Percentiles rank a stretch among this genome's conserved stretches.
Evolutionary conservation across 2,113 vertebrate genomes (phyloP).

Genomic region (Channa maculata): DNA sequence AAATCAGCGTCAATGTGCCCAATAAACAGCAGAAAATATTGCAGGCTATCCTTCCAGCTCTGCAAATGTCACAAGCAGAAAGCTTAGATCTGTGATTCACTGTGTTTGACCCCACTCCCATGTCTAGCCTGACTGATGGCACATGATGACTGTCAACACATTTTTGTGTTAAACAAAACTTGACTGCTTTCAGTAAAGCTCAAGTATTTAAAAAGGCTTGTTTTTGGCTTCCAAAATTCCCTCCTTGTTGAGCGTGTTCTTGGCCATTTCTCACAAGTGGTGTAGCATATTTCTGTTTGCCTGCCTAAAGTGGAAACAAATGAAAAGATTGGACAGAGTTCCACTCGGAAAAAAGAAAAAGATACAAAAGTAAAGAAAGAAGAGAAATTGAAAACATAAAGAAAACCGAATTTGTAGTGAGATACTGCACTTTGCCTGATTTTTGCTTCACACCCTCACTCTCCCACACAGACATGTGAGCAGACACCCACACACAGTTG

Average conservation of each 20-base stretch:
- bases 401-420: not conserved
- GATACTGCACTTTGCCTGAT: conserved; percentile 2
- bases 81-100: conserved; percentile 46
- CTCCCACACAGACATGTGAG: conserved; percentile 40
- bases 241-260: not conserved
- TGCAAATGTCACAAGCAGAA: conserved; percentile 52
- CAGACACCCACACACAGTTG: conserved; percentile 43
- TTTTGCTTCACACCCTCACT: conserved; percentile 44
- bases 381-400: not conserved
- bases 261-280: not conserved
- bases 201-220: not conserved
- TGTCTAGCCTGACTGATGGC: conserved; percentile 38
- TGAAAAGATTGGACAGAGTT: not conserved
- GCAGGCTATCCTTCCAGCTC: conserved; percentile 53
- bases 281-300: not conserved
- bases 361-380: conserved; percentile 2
- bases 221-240: not conserved
- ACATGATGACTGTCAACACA: conserved; percentile 8
- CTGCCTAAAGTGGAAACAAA: not conserved
- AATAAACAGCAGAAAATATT: conserved; percentile 52
- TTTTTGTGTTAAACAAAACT: not conserved
- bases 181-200: not conserved
- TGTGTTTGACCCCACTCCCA: conserved; percentile 37
- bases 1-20: conserved; percentile 47
- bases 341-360: not conserved